phyloP scores from a whole-genome alignment of 2,113 vertebrate genomes.

The Puntigrus tetrazona region DNA sequence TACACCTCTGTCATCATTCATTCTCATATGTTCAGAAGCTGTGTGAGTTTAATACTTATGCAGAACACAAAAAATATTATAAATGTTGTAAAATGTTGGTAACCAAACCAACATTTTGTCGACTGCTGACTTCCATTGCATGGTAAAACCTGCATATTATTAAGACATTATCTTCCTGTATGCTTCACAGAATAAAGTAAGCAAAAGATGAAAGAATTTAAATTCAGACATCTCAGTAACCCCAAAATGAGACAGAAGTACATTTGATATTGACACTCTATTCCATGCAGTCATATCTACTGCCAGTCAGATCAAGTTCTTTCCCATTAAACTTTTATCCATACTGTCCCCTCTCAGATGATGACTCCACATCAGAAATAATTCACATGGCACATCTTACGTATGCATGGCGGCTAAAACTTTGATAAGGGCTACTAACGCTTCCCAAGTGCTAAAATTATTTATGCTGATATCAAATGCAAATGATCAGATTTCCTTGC shows the following conservation, averaged over 20 bases:
- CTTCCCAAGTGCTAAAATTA: constrained; percentile 65
- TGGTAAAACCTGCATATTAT: neutral
- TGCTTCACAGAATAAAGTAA: neutral
- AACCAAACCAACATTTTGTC: neutral
- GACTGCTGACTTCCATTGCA: neutral
- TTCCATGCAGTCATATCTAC: constrained; percentile 53
- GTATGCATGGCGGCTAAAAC: constrained; percentile 68
- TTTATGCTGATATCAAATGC: constrained; percentile 62
- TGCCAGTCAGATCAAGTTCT: constrained; percentile 60
- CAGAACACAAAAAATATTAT: neutral
- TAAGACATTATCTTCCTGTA: neutral
- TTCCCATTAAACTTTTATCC: constrained; percentile 73
- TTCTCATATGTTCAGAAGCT: neutral
- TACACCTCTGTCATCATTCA: neutral
- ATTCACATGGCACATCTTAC: constrained; percentile 60
- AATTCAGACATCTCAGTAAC: neutral
- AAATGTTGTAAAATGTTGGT: neutral
- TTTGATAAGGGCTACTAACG: constrained; percentile 62
- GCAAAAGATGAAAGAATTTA: neutral
- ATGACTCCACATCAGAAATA: constrained; percentile 58
- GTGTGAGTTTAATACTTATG: neutral
- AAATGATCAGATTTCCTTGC: constrained; percentile 6
- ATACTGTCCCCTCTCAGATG: constrained; percentile 56
- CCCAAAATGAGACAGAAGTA: neutral
- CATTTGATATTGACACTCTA: constrained; percentile 23